Base-by-base conservation (phyloP, 2,888 invertebrate genomes). In the Harpagoxenus sublaevis region DNA sequence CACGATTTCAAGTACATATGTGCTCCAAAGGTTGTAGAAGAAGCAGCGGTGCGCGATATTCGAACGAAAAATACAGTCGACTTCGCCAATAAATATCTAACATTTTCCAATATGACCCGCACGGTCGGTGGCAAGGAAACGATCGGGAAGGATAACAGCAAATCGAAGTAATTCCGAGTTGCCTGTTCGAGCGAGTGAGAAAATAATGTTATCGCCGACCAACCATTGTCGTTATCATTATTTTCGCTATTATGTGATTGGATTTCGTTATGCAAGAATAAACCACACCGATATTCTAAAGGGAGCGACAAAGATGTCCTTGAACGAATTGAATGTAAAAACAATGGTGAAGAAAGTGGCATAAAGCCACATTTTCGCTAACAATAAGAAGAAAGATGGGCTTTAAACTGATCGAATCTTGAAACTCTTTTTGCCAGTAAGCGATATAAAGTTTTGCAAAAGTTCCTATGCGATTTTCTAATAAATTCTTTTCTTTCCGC, bases 51-150 rank as follows among this genome's bases (percentile, higher is more conserved):
- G 70, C 57, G 48, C 60, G 23, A 79, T 60, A 79, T 79, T 60
- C 39, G 57, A 70, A 60, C 48, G 66, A 60, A 71, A 81, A 81
- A 51, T 71, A 81, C 39, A 60, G 48, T 81, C 18, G 71, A 60
- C 60, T 39, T 70, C 28, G 79, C 39, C 71, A 81, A 81, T 81
- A 81, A 81, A 81, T 81, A 81, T 81, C 79, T 51, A 60, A 62
- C 79, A 81, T 62, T 81, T 81, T 81, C 79, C 79, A 71, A 81
- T 81, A 81, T 71, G 39, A 71, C 48, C 48, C 48, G 71, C 71
- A 28, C n/a, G 23, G 62, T 70, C 70, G 48, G n/a, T 39, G 23
- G 71, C 60, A 5, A 48, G 39, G 18, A 62, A 81, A 18, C 48
- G 60, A 71, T 65, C 70, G 60, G n/a, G 23, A 51, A 28, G 60